A percentile compares a stretch with the other conserved stretches of the same genome.
phyloP scores from a whole-genome alignment of 2,797 vertebrate genomes.

The Psittacula derbiana region DNA sequence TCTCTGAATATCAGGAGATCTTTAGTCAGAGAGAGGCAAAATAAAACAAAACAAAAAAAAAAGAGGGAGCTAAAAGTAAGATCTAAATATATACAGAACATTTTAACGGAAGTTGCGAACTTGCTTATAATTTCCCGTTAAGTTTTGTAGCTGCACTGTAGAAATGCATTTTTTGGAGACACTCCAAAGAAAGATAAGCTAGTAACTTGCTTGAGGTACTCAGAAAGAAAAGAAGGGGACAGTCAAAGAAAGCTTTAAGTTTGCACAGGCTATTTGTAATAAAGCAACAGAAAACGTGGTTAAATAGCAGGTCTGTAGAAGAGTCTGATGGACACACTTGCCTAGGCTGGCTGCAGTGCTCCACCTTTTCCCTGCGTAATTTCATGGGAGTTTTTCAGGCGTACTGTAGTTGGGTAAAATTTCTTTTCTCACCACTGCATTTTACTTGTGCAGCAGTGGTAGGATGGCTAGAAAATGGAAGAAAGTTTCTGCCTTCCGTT shows the following conservation, averaged over 20 bases:
- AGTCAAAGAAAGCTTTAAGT: neutral
- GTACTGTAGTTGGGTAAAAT: neutral
- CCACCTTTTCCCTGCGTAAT: neutral
- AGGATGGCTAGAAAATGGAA: neutral
- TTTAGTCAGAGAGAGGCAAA: neutral
- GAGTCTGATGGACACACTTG: neutral
- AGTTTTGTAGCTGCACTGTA: neutral
- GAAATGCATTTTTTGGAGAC: neutral
- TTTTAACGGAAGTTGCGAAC: neutral
- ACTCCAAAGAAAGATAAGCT: neutral
- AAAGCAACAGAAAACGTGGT: neutral
- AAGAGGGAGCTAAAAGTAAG: neutral
- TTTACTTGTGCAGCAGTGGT: neutral
- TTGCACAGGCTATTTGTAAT: neutral
- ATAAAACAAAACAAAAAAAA: neutral
- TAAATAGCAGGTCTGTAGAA: neutral
- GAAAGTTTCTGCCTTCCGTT: neutral
- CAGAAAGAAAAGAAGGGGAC: neutral
- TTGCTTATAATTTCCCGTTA: neutral
- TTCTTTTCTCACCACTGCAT: neutral
- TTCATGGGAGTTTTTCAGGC: neutral
- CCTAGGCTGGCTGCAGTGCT: neutral
- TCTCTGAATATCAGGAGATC: neutral
- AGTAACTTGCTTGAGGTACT: neutral
- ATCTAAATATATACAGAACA: neutral